Percentiles rank a stretch among this genome's conserved stretches.
phyloP scores from a whole-genome alignment of 2,888 invertebrate genomes.

The Eledone cirrhosa region DNA sequence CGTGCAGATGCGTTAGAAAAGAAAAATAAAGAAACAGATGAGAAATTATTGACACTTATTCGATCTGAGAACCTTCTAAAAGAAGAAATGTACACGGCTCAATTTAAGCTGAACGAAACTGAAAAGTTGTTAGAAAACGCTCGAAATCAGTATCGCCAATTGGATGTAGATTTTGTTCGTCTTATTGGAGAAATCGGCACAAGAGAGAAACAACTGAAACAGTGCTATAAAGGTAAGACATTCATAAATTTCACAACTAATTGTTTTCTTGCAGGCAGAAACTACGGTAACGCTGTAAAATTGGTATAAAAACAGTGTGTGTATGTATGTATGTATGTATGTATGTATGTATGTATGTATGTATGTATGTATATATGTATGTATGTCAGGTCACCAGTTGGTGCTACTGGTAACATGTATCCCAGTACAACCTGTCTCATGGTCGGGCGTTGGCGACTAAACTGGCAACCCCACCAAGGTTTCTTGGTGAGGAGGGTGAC shows the following conservation, averaged over 20 bases:
- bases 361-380: too few relatives aligned
- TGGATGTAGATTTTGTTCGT: constrained; percentile 40
- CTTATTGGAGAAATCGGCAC: constrained; percentile 40
- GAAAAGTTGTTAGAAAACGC: constrained; percentile 35
- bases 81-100: constrained; percentile 48
- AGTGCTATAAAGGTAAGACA: constrained; percentile 53
- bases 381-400: too few relatives aligned
- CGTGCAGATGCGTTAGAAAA: constrained; percentile 37
- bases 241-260: background rate
- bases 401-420: too few relatives aligned
- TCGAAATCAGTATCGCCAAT: constrained; percentile 41
- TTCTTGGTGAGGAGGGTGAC: too few relatives aligned
- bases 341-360: too few relatives aligned
- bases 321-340: too few relatives aligned
- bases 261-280: too few relatives aligned
- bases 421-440: too few relatives aligned
- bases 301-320: too few relatives aligned
- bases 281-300: too few relatives aligned
- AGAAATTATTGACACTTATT: constrained; percentile 44
- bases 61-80: constrained; percentile 50
- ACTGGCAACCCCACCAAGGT: too few relatives aligned
- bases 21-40: constrained; percentile 40
- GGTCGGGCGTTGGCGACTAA: too few relatives aligned
- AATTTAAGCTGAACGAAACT: constrained; percentile 43
- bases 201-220: constrained; percentile 51